phyloP scores from a whole-genome alignment of 2,113 vertebrate species.

The Sisor rabdophorus region DNA sequence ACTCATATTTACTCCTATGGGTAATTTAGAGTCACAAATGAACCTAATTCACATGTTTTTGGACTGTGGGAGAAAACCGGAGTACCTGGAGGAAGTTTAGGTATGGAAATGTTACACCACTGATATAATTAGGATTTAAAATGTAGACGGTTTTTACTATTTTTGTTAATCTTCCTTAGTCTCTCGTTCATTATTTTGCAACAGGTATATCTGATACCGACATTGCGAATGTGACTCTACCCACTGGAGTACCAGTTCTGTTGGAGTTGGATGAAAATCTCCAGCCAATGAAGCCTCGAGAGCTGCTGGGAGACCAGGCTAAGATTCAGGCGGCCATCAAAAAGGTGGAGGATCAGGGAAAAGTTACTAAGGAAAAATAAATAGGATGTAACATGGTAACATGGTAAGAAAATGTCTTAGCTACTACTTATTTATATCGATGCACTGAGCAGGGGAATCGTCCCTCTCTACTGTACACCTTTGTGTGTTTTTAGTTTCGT shows the following conservation, averaged over 20 bases:
- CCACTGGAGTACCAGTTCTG: constrained; percentile 88
- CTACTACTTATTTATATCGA: neutral
- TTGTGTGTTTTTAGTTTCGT: neutral
- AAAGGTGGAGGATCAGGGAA: constrained; percentile 97
- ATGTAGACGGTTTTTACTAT: neutral
- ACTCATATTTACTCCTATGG: no score
- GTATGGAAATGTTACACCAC: neutral
- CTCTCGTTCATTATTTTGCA: constrained; percentile 34
- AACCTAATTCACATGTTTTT: no score
- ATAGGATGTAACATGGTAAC: neutral
- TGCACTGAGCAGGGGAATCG: constrained; percentile 20
- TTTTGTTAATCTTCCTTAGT: neutral
- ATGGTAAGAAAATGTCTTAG: neutral
- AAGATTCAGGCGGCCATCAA: constrained; percentile 93
- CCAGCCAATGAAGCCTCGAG: constrained; percentile 76
- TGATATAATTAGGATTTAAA: neutral
- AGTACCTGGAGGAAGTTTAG: no score
- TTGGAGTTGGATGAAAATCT: constrained; percentile 89
- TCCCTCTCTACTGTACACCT: constrained; percentile 13
- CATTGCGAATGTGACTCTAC: constrained; percentile 85
- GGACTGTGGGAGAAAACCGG: no score
- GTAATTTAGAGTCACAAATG: no score
- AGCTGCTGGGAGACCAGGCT: constrained; percentile 87
- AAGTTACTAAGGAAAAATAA: constrained; percentile 63
- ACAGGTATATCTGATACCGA: constrained; percentile 87